phyloP scores from a whole-genome alignment of 2,113 vertebrate genomes.

The Corvus moneduloides region DNA sequence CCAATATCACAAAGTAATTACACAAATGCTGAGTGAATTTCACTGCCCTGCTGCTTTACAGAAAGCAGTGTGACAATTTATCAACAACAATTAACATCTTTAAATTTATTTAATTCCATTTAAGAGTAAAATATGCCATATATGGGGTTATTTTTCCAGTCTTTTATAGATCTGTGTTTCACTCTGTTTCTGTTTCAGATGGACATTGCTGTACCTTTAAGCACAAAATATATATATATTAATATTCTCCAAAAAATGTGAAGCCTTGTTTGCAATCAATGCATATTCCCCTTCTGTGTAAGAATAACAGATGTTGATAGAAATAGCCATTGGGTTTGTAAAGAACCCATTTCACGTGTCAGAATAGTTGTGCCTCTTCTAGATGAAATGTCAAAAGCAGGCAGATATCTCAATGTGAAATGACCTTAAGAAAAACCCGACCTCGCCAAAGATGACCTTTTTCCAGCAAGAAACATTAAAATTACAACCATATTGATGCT shows the following conservation, averaged over 20 bases:
- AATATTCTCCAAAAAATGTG: constrained; percentile 6
- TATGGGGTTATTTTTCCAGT: not conserved
- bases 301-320: constrained; percentile 74
- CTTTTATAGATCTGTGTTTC: not conserved
- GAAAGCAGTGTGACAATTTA: constrained; percentile 13
- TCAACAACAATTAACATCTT: not conserved
- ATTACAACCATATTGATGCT: constrained; percentile 73
- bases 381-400: constrained; percentile 75
- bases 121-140: not conserved
- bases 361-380: constrained; percentile 69
- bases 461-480: constrained; percentile 73
- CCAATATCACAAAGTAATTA: constrained; percentile 16
- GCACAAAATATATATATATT: constrained; percentile 30
- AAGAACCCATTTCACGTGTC: constrained; percentile 77
- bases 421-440: constrained; percentile 76
- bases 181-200: not conserved
- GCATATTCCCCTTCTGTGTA: constrained; percentile 63
- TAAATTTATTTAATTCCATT: not conserved
- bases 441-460: constrained; percentile 75
- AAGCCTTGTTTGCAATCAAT: constrained; percentile 65
- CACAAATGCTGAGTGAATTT: constrained; percentile 17
- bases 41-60: constrained; percentile 2
- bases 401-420: constrained; percentile 74
- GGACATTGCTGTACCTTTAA: constrained; percentile 51
- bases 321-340: constrained; percentile 75